Evolutionary conservation across 2,888 invertebrate genomes (phyloP).

Genomic region (Arctia plantaginis): DNA sequence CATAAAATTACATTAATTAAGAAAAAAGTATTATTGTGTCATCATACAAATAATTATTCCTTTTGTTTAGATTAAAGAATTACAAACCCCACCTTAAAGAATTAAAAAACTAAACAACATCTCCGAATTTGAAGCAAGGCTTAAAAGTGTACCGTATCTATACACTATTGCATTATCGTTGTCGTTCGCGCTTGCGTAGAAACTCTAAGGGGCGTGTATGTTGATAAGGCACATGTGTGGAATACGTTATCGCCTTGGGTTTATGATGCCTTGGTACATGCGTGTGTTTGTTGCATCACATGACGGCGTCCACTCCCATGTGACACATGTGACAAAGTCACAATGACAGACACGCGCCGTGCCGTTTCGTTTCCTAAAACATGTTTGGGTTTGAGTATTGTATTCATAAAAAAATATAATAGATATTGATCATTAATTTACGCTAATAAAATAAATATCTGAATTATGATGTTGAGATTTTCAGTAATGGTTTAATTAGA

Average conservation of each 20-base stretch:
- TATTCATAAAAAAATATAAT: neutral
- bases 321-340: slow-evolving; percentile 49
- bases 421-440: neutral
- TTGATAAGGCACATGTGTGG: slow-evolving; percentile 49
- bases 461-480: no score
- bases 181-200: slow-evolving; percentile 26
- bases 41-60: no score
- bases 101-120: neutral
- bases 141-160: neutral
- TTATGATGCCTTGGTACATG: slow-evolving; percentile 69
- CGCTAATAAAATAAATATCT: neutral
- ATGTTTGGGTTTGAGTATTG: neutral
- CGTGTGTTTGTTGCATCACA: slow-evolving; percentile 70
- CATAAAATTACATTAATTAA: no score
- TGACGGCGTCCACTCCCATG: slow-evolving; percentile 69
- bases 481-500: neutral
- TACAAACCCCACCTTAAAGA: no score
- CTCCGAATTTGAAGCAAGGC: no score
- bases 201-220: slow-evolving; percentile 31
- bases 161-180: slow-evolving; percentile 14
- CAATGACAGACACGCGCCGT: slow-evolving; percentile 39
- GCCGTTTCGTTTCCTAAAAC: slow-evolving; percentile 28
- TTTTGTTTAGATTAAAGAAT: no score
- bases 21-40: no score
- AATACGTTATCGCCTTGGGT: slow-evolving; percentile 38